Conservation (phyloP, 2,113 vertebrate genomes). For the Alethe diademata region DNA sequence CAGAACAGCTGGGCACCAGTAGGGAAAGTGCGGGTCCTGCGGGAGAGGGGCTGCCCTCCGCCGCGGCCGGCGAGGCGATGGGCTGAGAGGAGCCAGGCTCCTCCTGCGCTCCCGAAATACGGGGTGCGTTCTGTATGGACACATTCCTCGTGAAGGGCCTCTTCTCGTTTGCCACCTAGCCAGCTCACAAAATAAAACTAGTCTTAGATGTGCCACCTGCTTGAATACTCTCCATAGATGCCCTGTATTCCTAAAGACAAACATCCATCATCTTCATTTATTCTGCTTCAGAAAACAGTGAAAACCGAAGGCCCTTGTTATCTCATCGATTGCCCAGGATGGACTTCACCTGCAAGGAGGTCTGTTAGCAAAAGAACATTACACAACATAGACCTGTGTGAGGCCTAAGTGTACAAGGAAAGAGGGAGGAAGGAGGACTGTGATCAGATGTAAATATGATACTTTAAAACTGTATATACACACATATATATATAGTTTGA, state of each 20-base stretch:
- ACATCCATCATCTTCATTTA: fast-evolving
- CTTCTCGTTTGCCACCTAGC: fast-evolving
- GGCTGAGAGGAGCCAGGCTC: not conserved
- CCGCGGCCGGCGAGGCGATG: not conserved
- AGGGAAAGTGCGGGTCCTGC: not conserved
- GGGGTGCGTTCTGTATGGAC: fast-evolving
- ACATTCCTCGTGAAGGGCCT: not conserved
- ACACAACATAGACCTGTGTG: not conserved
- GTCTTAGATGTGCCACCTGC: not conserved
- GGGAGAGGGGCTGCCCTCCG: not conserved
- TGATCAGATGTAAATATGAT: too few species aligned
- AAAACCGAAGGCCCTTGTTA: not conserved
- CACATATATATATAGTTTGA: not conserved
- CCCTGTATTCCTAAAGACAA: not conserved
- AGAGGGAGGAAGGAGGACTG: not conserved
- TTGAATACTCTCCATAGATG: not conserved
- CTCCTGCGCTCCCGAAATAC: not conserved
- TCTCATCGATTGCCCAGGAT: not conserved
- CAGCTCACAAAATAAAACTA: not conserved
- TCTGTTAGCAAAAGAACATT: not conserved
- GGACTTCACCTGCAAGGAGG: not conserved
- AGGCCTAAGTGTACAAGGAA: not conserved
- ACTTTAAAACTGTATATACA: not conserved
- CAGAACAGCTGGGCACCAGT: not conserved
- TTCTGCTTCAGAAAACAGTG: not conserved